phyloP scores from a whole-genome alignment of 2,888 invertebrate genomes.

The Agriopis marginaria region DNA sequence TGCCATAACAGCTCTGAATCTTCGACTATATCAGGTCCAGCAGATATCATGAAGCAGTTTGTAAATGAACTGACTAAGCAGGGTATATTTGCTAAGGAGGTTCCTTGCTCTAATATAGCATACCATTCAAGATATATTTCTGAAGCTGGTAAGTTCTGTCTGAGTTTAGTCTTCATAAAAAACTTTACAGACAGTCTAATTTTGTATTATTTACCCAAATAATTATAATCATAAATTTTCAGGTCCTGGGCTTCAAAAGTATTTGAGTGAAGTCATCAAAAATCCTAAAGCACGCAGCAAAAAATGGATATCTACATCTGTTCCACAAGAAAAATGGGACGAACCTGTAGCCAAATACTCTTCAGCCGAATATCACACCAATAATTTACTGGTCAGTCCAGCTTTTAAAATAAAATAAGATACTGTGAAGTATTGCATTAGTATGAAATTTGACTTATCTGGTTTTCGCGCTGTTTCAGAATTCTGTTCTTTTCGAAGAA shows the following conservation, averaged over 20 bases:
- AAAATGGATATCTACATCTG: conserved; percentile 94
- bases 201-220: background rate
- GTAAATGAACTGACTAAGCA: conserved; percentile 73
- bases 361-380: conserved; percentile 94
- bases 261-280: conserved; percentile 87
- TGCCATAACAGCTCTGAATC: conserved; percentile 93
- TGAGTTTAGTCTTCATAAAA: background rate
- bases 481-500: conserved; percentile 91
- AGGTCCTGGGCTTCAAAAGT: conserved; percentile 79
- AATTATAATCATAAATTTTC: conserved; percentile 7
- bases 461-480: conserved; percentile 51
- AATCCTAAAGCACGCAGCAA: conserved; percentile 88
- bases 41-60: conserved; percentile 86
- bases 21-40: conserved; percentile 92
- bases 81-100: conserved; percentile 69
- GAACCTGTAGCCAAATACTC: conserved; percentile 77
- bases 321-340: conserved; percentile 82
- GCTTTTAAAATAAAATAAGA: background rate
- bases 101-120: conserved; percentile 92
- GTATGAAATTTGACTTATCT: background rate
- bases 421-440: background rate
- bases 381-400: conserved; percentile 89
- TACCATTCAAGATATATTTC: conserved; percentile 94
- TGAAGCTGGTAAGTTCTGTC: conserved; percentile 75
- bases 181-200: background rate